A percentile compares a stretch with the other conserved stretches of the same genome.
These are phyloP conservation scores for Neosilurus mollespiculum DNA, from an alignment of 2,797 vertebrate species.

Conservation along the genomic window DNA sequence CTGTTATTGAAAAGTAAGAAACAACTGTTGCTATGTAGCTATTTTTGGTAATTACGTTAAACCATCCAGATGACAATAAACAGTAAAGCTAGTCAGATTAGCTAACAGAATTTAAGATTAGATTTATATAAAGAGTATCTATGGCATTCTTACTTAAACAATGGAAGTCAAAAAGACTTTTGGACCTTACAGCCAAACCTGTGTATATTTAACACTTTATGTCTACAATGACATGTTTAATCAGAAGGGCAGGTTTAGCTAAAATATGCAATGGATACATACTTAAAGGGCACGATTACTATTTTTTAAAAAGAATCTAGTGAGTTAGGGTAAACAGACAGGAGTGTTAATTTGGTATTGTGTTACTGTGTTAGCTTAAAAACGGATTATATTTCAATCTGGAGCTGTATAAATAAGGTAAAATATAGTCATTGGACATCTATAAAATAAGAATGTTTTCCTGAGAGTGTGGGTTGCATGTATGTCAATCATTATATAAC, in stretches of 20 bases:
- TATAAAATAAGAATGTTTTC: background rate
- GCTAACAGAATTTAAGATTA: slow-evolving; percentile 1
- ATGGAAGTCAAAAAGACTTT: background rate
- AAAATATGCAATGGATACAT: background rate
- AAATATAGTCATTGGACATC: background rate
- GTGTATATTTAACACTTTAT: background rate
- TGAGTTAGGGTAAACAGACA: background rate
- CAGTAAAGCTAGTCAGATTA: background rate
- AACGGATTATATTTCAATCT: background rate
- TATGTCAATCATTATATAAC: background rate
- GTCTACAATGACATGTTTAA: background rate
- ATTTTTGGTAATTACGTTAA: background rate
- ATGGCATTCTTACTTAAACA: background rate
- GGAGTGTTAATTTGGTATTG: background rate
- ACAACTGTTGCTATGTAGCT: background rate
- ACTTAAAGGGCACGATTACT: background rate
- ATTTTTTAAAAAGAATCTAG: background rate
- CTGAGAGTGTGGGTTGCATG: background rate
- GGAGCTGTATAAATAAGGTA: background rate
- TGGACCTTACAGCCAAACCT: background rate
- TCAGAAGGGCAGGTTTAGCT: background rate
- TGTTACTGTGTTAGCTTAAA: background rate
- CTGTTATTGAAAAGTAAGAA: background rate
- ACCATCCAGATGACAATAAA: background rate
- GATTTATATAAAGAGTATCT: background rate